These are phyloP conservation scores for Mastomys coucha DNA, from an alignment of 2,113 vertebrate genomes.

Conservation along the genomic window DNA sequence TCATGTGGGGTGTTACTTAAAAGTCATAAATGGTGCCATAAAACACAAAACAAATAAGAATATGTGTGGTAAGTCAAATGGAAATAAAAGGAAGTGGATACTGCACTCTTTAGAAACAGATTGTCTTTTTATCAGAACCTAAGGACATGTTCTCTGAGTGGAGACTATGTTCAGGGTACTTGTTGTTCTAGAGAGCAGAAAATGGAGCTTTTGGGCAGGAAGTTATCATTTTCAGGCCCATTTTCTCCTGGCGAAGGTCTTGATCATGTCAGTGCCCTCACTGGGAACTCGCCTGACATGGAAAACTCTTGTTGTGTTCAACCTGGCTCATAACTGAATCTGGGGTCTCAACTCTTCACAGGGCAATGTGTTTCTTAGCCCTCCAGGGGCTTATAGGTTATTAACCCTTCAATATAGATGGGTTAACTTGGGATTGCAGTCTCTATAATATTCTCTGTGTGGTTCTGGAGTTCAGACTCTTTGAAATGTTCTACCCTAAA, in stretches of 20 bases:
- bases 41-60: neutral
- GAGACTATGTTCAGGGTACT: neutral
- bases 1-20: neutral
- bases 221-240: neutral
- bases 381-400: neutral
- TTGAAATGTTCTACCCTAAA: neutral
- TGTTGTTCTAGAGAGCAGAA: neutral
- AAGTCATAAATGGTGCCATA: neutral
- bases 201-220: neutral
- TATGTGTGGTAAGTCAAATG: too few species aligned
- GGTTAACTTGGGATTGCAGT: neutral
- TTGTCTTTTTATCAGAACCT: neutral
- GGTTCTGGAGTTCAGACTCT: neutral
- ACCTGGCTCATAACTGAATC: neutral
- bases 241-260: too few species aligned
- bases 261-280: neutral
- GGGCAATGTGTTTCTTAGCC: neutral
- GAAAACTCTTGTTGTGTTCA: rapidly evolving
- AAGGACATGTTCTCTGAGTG: neutral
- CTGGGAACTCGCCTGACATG: neutral
- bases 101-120: neutral
- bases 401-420: neutral
- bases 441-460: neutral
- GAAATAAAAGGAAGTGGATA: neutral
- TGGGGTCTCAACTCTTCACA: neutral